Base-by-base conservation (phyloP, 1,140 invertebrate genomes). In the Archegozetes longisetosus region DNA sequence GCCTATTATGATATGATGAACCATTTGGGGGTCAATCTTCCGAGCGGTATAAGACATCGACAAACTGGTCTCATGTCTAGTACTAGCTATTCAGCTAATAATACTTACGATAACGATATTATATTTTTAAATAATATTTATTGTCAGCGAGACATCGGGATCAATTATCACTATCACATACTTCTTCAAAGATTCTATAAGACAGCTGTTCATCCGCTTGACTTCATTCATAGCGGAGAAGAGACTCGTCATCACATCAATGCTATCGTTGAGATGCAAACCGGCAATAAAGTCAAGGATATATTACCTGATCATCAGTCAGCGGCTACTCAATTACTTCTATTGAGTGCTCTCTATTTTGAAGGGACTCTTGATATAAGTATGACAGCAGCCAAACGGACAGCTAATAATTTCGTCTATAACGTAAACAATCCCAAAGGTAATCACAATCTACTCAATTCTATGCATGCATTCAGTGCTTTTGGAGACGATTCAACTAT, bases 211-310 rank as follows among this genome's bases (percentile, higher is more conserved):
- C 67, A 66, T 61, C 61, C 64, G 1, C 20, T 68, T 2, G 68
- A 69, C 56, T 69, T 69, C 51, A 59, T 58, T 17, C 58, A 66
- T 53, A 65, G 64, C 26, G 64, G 60, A 4, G 66, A 68, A 57
- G 66, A 64, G 53, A 65, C 69, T 14, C 61, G 68, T 25, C 56
- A 67, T 25, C 65, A 68, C 48, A 74, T 75, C 6, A 75, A 74
- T 64, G 57, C 66, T 0, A 72, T 72, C 63, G 69, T 75, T 4
- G 66, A 67, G 29, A 64, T 67, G 17, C 64, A 70, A 62, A 74
- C 72, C 20, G 61, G 68, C n/a, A 64, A 65, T 14, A 73, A 69
- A 62, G 72, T 75, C 14, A 67, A 69, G 40, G 65, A 72, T 52
- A 64, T 75, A 23, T 47, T 74, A 6, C 47, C 64, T 20, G 61